These are phyloP conservation scores for Ephialtes manifestator DNA, from an alignment of 2,888 invertebrate genomes.

Conservation along the genomic window DNA sequence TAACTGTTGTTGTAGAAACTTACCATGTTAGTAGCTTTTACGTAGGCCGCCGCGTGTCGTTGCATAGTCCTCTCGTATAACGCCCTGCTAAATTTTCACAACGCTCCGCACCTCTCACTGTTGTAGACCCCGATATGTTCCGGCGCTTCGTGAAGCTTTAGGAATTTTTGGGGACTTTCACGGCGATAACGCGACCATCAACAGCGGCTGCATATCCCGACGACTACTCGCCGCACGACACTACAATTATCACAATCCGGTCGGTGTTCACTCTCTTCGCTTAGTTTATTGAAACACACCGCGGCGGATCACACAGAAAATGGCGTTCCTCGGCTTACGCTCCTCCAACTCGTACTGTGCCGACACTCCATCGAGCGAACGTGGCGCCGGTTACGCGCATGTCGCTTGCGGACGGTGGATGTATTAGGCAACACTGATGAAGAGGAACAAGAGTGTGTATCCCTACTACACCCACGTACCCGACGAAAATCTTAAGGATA, in stretches of 20 bases:
- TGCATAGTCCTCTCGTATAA: conserved; percentile 76
- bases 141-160: neutral
- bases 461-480: neutral
- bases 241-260: conserved; percentile 7
- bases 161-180: neutral
- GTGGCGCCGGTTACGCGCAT: conserved; percentile 61
- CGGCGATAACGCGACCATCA: neutral
- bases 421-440: conserved; percentile 18
- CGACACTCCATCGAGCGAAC: conserved; percentile 55
- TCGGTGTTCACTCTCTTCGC: conserved; percentile 19
- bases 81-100: conserved; percentile 60
- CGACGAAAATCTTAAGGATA: too few relatives aligned
- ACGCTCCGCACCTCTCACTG: conserved; percentile 55
- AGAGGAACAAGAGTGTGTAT: neutral
- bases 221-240: conserved; percentile 35
- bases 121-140: neutral
- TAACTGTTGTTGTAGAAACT: conserved; percentile 61
- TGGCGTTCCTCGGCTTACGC: conserved; percentile 69
- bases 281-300: conserved; percentile 45
- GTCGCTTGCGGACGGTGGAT: conserved; percentile 11
- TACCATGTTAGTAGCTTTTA: conserved; percentile 77
- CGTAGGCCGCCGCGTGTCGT: conserved; percentile 77
- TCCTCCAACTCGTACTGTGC: conserved; percentile 63
- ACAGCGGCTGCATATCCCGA: conserved; percentile 28
- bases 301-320: conserved; percentile 64